Base-by-base conservation (phyloP, 2,888 invertebrate genomes). In the Zeuzera pyrina region DNA sequence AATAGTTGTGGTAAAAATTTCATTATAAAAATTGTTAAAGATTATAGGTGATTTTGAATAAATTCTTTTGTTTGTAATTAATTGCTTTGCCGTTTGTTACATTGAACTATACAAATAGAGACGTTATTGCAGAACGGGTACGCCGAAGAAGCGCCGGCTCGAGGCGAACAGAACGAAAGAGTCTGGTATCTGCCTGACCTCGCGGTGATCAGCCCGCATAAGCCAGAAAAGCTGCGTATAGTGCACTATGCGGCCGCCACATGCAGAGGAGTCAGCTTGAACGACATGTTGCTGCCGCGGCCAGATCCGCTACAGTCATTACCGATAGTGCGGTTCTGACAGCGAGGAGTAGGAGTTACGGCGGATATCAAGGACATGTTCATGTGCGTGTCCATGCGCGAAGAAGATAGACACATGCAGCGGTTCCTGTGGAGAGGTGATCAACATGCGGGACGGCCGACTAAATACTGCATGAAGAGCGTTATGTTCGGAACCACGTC, bases 401-500 rank as follows among this genome's bases (percentile, higher is more conserved):
- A 34, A 4, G 44, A 42, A 8, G 58, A 58, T 31, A 47, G 45
- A 16, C 8, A 28, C 30, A 38, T 8, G 31, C 47, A 0, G 53
- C 53, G 32, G 23, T 47, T 3, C 52, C 50, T 35, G 36, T 14
- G 28, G 28, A 5, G 28, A 3, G n/a, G n/a, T n/a, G 34, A 15
- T 8, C 12, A 31, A 10, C 3, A 8, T 1, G 22, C 12, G 4
- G 13, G 15, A 2, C 12, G 3, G 7, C 23, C 24, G 2, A 2
- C 11, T 10, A 21, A 25, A 0, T 50, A 41, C 24, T 25, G 26
- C 3, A 49, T 56, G 49, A 41, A 42, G 1, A 44, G 40, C 4
- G 43, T 56, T 44, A 41, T 45, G 0, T 46, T 41, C 16, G 52
- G 51, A 0, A 47, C 49, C 0, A 41, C 19, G 12, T 39, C 38